A percentile compares a stretch with the other conserved stretches of the same genome.
phyloP scores from a whole-genome alignment of 2,113 vertebrate genomes.

The Furnarius figulus region DNA sequence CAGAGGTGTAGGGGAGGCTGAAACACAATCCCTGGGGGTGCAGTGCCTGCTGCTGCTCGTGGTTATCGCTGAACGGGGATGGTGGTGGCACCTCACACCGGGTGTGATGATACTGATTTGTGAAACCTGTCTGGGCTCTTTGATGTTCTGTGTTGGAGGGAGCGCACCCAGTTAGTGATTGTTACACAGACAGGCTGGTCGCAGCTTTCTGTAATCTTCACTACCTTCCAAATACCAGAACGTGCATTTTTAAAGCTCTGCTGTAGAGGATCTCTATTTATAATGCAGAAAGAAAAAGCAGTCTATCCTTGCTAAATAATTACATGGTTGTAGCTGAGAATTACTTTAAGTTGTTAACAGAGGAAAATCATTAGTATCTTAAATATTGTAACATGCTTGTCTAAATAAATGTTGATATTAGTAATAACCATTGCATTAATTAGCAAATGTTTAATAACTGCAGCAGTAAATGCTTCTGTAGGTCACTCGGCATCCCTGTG shows the following conservation, averaged over 20 bases:
- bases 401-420: conserved; percentile 27
- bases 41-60: accelerated
- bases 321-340: neutral
- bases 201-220: neutral
- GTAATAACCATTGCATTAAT: conserved; percentile 1
- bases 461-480: neutral
- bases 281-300: neutral
- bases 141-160: neutral
- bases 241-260: neutral
- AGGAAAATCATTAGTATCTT: neutral
- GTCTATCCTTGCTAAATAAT: neutral
- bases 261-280: neutral
- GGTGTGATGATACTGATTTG: neutral
- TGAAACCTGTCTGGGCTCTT: neutral
- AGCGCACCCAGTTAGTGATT: accelerated
- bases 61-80: neutral
- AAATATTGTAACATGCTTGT: neutral
- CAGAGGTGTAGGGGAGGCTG: neutral
- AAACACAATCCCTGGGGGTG: neutral
- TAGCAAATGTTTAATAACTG: conserved; percentile 9
- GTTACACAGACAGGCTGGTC: neutral
- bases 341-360: neutral
- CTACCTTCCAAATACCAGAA: neutral
- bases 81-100: neutral
- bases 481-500: neutral